These are phyloP conservation scores for Paradoxurus hermaphroditus DNA, from an alignment of 2,113 vertebrate species.

Conservation along the genomic window DNA sequence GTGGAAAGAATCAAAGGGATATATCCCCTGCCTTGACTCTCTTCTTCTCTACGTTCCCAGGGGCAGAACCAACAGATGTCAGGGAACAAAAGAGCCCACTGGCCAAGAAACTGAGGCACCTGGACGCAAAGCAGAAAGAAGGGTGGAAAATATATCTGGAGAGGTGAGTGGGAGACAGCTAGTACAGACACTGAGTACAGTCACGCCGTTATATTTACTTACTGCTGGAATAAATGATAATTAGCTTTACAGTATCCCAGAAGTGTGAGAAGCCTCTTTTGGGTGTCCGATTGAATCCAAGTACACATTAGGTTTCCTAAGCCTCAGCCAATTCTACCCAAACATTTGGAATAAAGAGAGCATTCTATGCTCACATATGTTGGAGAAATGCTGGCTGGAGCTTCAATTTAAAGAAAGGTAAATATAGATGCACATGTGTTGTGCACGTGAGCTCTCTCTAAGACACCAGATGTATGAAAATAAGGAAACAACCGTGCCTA, in stretches of 20 bases:
- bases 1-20: not conserved
- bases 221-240: not conserved
- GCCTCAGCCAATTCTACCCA: not conserved
- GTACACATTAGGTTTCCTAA: not conserved
- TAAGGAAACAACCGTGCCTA: not conserved
- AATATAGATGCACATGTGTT: not conserved
- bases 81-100: not conserved
- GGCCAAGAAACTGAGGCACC: not conserved
- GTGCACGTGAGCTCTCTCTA: not conserved
- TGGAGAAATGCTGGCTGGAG: not conserved
- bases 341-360: not conserved
- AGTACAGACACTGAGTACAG: not conserved
- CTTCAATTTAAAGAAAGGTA: not conserved
- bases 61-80: not conserved
- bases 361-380: not conserved
- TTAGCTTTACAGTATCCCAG: not conserved
- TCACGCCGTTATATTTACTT: not conserved
- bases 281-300: not conserved
- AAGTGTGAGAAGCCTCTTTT: not conserved
- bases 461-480: not conserved
- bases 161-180: not conserved
- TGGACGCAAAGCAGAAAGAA: not conserved
- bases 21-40: not conserved
- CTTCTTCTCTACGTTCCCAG: not conserved
- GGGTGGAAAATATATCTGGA: too few species aligned